phyloP scores from a whole-genome alignment of 2,797 vertebrate genomes.

The Odontamblyopus rebecca region DNA sequence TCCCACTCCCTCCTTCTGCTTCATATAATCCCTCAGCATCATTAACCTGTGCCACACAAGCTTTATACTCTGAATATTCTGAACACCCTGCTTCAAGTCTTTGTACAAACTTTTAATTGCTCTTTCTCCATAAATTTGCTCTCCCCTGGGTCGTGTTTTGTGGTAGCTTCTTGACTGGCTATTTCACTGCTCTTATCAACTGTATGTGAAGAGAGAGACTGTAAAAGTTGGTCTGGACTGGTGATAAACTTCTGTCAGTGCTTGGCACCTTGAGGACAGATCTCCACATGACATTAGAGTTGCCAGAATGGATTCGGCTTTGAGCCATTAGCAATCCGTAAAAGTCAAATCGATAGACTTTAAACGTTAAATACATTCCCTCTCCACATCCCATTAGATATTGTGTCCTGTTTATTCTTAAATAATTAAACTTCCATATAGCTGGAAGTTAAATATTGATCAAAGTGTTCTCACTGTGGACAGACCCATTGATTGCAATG shows the following conservation, averaged over 20 bases:
- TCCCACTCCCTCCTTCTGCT: constrained; percentile 37
- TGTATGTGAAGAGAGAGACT: constrained; percentile 32
- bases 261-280: constrained; percentile 33
- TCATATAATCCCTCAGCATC: constrained; percentile 64
- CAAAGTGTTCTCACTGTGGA: constrained; percentile 30
- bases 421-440: constrained; percentile 65
- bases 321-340: constrained; percentile 49
- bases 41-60: constrained; percentile 70
- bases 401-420: constrained; percentile 63
- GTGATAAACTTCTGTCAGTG: constrained; percentile 48
- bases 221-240: constrained; percentile 44
- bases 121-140: constrained; percentile 60
- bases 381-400: constrained; percentile 56
- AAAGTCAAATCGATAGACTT: constrained; percentile 60
- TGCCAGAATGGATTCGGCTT: constrained; percentile 20
- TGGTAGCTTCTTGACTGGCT: constrained; percentile 30
- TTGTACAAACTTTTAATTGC: constrained; percentile 74
- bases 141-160: constrained; percentile 53
- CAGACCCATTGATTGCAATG: constrained; percentile 52
- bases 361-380: constrained; percentile 58
- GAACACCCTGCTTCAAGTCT: constrained; percentile 54
- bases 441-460: constrained; percentile 70
- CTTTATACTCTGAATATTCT: constrained; percentile 56
- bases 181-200: constrained; percentile 48
- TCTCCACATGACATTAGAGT: constrained; percentile 46